Base-by-base conservation (phyloP, 2,113 vertebrate genomes). In the Pomatorhinus ruficollis region DNA sequence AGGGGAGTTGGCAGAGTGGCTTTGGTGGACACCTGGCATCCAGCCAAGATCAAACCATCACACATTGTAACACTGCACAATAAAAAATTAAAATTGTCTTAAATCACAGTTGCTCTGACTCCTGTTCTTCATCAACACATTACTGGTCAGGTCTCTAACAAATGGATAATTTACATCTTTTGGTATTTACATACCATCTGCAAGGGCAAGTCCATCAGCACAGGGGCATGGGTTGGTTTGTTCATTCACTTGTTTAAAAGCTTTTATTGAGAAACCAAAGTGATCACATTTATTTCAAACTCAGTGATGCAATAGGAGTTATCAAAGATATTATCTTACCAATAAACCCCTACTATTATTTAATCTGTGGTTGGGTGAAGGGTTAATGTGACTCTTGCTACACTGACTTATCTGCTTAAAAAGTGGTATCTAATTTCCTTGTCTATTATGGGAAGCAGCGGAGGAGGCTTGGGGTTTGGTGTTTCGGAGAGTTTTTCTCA, bases 321-420 rank as follows among this genome's bases (percentile, higher is more conserved):
- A 77, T 35, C 12, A 5, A 89, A 91, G 64, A 70, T 86, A 31
- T 18, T 81, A 69, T 59, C 33, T 56, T 82, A 68, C 68, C 44
- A 71, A 61, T 31, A 82, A 72, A 84, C 24, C 15, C 42, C 39
- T 83, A 81, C 56, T 75, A 59, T 70, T 90, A 91, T 78, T 90
- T 86, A 94, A 94, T 94, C 69, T 83, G 45, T 44, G 44, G 65
- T 88, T 57, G 86, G 77, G 65, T 92, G 90, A 96, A 94, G 89
- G 66, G 90, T 74, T 86, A 93, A 95, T 54, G 47, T 50, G 54
- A 85, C 86, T 56, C 69, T 69, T 80, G 33, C 57, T 88, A 68
- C 66, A 70, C 21, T 88, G 49, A 90, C 83, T 96, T 87, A 76
- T 40, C 90, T 82, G 63, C n/a, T 94, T 93, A 96, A 84, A 88